phyloP scores from a whole-genome alignment of 2,113 vertebrate genomes.

The Silurus meridionalis region DNA sequence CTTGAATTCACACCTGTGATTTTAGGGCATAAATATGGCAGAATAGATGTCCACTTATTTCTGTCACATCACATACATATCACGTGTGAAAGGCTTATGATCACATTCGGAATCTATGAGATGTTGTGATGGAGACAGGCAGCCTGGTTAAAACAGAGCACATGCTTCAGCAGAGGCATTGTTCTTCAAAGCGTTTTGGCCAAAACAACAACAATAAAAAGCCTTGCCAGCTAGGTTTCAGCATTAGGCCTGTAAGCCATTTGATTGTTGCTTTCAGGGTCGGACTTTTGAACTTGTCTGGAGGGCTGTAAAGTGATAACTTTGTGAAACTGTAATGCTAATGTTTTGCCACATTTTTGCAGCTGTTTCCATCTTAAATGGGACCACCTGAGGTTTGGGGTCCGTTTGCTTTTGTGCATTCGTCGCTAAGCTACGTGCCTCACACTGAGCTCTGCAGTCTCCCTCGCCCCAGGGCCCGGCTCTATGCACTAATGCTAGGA shows the following conservation, averaged over 20 bases:
- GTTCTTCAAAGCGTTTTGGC: not conserved
- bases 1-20: not conserved
- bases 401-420: constrained; percentile 23
- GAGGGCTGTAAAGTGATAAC: constrained; percentile 36
- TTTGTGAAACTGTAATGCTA: constrained; percentile 42
- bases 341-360: constrained; percentile 43
- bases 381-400: constrained; percentile 38
- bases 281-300: constrained; percentile 18
- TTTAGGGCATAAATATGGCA: not conserved
- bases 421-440: constrained; percentile 6
- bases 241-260: not conserved
- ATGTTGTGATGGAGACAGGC: not conserved
- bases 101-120: not conserved
- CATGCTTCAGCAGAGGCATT: not conserved
- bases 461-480: constrained; percentile 31
- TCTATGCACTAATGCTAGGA: constrained; percentile 36
- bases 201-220: not conserved
- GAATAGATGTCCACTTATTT: not conserved
- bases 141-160: not conserved
- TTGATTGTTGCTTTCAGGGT: not conserved
- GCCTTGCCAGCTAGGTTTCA: not conserved
- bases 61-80: not conserved
- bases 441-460: constrained; percentile 19
- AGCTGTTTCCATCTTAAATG: constrained; percentile 38
- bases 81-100: not conserved